These are phyloP conservation scores for Orycteropus afer DNA, from an alignment of 2,113 vertebrate genomes.

Conservation along the genomic window DNA sequence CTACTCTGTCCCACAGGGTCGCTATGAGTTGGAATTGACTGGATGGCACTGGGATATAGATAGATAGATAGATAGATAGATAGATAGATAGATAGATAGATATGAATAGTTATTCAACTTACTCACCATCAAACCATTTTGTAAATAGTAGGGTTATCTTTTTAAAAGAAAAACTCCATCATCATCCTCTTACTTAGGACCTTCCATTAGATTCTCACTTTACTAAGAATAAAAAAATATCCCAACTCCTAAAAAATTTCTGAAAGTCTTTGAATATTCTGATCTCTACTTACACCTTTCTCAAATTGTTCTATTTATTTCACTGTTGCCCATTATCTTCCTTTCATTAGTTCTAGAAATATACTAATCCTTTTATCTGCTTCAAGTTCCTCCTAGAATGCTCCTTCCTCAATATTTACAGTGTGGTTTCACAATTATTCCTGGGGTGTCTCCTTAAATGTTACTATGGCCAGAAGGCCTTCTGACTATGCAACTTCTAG, in stretches of 20 bases:
- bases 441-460: not conserved
- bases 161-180: not conserved
- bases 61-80: no score
- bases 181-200: not conserved
- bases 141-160: not conserved
- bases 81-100: no score
- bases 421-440: not conserved
- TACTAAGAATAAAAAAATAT: not conserved
- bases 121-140: not conserved
- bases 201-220: slow-evolving; percentile 6
- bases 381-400: not conserved
- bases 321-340: not conserved
- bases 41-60: not conserved
- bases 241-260: not conserved
- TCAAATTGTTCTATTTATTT: not conserved
- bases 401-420: not conserved
- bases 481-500: not conserved
- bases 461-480: not conserved
- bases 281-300: not conserved
- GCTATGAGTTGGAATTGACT: not conserved
- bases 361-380: not conserved
- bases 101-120: not conserved
- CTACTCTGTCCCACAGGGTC: not conserved
- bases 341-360: not conserved
- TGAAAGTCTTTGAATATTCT: not conserved